A percentile compares a stretch with the other conserved stretches of the same genome.
These are phyloP conservation scores for Apistogramma diplotaenia DNA, from an alignment of 2,113 vertebrate genomes.

Conservation along the genomic window DNA sequence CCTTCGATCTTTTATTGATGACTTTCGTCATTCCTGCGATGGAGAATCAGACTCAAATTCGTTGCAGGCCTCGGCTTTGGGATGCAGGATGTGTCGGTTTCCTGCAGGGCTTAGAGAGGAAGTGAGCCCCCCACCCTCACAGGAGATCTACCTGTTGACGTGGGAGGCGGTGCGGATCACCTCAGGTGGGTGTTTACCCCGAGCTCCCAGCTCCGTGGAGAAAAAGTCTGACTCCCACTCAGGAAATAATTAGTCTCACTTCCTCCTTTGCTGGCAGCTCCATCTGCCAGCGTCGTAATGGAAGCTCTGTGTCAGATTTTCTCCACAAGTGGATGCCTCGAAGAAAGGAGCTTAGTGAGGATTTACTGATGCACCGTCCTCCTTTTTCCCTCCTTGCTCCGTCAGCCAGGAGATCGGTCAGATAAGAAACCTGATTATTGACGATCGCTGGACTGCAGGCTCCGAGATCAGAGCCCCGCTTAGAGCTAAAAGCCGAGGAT, in stretches of 20 bases:
- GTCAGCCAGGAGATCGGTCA: neutral
- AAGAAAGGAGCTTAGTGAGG: slow-evolving; percentile 55
- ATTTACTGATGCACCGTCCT: slow-evolving; percentile 49
- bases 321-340: slow-evolving; percentile 29
- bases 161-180: slow-evolving; percentile 17
- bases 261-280: slow-evolving; percentile 43
- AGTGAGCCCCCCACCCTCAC: neutral
- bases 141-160: neutral
- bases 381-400: neutral
- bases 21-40: neutral
- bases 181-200: slow-evolving; percentile 39
- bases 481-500: neutral
- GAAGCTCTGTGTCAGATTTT: slow-evolving; percentile 66
- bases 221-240: slow-evolving; percentile 65
- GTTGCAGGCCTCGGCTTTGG: neutral
- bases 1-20: neutral
- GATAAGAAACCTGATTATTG: neutral
- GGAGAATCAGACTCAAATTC: neutral
- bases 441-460: neutral
- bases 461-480: neutral
- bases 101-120: neutral
- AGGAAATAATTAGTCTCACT: slow-evolving; percentile 73
- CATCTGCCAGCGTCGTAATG: slow-evolving; percentile 58
- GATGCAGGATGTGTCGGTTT: slow-evolving; percentile 12
- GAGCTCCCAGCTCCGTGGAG: slow-evolving; percentile 5